Conservation (phyloP, 2,113 vertebrate species). For the Myrmecophaga tridactyla region DNA sequence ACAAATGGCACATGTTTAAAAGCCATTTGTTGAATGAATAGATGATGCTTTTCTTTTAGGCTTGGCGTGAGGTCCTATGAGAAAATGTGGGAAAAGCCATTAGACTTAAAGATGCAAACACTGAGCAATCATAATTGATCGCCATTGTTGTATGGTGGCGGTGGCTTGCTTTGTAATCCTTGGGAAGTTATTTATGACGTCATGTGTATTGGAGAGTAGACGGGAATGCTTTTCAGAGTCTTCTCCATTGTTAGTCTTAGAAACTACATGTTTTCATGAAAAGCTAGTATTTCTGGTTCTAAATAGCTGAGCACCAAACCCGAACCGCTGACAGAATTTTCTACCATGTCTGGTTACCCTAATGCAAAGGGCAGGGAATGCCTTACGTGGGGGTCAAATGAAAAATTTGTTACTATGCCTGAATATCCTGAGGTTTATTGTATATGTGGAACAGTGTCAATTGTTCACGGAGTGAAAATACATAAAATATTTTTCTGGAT, state of each 20-base stretch:
- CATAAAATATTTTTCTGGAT: not conserved
- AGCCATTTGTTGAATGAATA: not conserved
- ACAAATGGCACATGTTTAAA: not conserved
- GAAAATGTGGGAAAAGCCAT: not conserved
- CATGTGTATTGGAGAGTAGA: not conserved
- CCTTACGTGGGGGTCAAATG: too few relatives aligned
- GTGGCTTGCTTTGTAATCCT: not conserved
- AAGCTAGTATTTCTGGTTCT: not conserved
- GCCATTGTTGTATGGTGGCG: too few relatives aligned
- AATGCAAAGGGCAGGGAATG: not conserved
- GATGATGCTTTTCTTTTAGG: fast-evolving
- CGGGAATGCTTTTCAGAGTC: not conserved
- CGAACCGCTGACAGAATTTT: too few relatives aligned
- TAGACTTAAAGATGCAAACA: not conserved
- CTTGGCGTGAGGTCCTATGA: not conserved
- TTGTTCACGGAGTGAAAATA: not conserved
- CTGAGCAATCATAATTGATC: not conserved
- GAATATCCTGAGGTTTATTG: not conserved
- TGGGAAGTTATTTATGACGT: not conserved
- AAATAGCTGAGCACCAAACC: not conserved
- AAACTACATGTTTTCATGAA: not conserved
- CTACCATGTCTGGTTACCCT: not conserved
- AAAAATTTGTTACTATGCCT: not conserved
- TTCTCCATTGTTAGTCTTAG: not conserved
- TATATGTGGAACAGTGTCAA: not conserved